Percentiles rank a stretch among this genome's conserved stretches.
Conservation (phyloP, 2,113 vertebrate species). For the Rhadina sibilatrix region DNA sequence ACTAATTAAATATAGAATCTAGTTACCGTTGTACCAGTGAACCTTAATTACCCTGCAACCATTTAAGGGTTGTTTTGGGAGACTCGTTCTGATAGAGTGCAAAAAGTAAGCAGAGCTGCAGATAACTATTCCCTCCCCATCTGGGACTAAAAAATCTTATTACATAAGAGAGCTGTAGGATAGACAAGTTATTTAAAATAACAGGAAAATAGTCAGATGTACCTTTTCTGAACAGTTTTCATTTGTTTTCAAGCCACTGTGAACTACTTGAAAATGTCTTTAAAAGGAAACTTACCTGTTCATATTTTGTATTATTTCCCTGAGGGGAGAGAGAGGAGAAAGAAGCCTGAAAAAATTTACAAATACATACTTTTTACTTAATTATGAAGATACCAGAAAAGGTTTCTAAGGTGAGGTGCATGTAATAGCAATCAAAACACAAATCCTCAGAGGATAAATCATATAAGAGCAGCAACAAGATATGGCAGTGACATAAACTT, state of each 20-base stretch:
- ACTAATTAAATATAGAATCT: background rate
- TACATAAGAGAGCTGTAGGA: background rate
- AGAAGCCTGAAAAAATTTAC: background rate
- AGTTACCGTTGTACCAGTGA: background rate
- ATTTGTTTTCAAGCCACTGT: background rate
- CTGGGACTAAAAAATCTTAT: background rate
- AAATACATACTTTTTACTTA: background rate
- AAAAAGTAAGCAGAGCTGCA: background rate
- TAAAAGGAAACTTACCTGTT: background rate
- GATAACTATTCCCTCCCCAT: background rate
- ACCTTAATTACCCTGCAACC: conserved; percentile 2
- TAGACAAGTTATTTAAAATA: background rate
- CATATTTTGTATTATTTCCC: background rate
- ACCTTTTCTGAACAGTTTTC: background rate
- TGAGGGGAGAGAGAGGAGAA: background rate
- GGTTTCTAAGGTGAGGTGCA: background rate
- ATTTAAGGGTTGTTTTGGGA: conserved; percentile 23
- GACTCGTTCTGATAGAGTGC: background rate
- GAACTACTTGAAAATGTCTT: background rate
- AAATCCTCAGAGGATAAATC: background rate
- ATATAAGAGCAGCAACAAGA: background rate
- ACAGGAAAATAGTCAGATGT: background rate
- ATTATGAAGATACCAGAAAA: background rate
- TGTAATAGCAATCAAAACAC: background rate
- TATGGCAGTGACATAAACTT: background rate